Base-by-base conservation (phyloP, 2,888 invertebrate species). In the Hypena proboscidalis region DNA sequence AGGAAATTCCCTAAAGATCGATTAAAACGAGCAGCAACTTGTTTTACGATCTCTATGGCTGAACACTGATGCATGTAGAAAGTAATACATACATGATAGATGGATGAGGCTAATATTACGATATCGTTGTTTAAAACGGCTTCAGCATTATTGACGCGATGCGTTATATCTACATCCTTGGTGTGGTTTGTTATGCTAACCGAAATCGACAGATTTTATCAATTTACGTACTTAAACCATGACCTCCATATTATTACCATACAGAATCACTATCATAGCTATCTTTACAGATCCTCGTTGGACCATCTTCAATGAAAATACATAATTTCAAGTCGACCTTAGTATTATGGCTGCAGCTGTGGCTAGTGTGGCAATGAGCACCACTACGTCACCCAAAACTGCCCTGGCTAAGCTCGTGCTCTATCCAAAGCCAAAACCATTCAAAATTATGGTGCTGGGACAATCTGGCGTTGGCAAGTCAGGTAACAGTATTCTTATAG, bases 391-490 rank as follows among this genome's bases (percentile, higher is more conserved):
- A 2, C 94, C 95, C 1, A 94, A 94, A 78, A 92, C 93, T 7
- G 93, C 95, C 7, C 80, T 95, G 60, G 93, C 93, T 39, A 95
- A 94, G 77, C 88, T 95, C 40, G 94, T 94, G 31, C 81, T 95
- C 30, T 93, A 93, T 62, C 90, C 93, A 21, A 93, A 94, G 67
- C 93, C 92, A 35, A 95, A 94, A 71, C 92, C 95, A 0, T 90
- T 95, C 50, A 95, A 94, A 79, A 92, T 96, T 4, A 94, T 96
- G 93, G 94, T 97, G 3, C 82, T 97, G 17, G 96, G 96, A 2
- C 96, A 96, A 70, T 93, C 94, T 11, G 96, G 95, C 29, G 95
- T 96, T 35, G 96, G 96, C 6, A 97, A 97, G 85, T 95, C 96
- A 64, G 96, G 96, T 96, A 83, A 90, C 83, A 4, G 10, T n/a